Conservation (phyloP, 2,888 invertebrate genomes). For the Drosophila mimica region DNA sequence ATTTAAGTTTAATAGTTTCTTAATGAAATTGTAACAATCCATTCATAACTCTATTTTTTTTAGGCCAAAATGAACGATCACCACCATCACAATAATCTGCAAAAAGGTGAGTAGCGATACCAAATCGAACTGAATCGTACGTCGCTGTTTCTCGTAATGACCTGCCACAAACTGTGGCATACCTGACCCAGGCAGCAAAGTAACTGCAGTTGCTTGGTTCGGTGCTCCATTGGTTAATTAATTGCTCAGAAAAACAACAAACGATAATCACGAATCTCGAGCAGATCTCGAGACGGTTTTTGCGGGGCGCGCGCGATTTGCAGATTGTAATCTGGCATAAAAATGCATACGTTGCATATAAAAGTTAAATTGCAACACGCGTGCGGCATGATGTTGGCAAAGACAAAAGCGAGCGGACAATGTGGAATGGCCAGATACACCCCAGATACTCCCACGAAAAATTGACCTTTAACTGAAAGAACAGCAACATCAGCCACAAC, state of each 20-base stretch:
- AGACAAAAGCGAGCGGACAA: constrained; percentile 65
- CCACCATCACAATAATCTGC: constrained; percentile 85
- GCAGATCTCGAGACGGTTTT: constrained; percentile 53
- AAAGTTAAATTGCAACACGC: constrained; percentile 75
- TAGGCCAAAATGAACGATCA: constrained; percentile 86
- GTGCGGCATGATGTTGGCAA: constrained; percentile 67
- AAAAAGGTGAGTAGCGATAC: constrained; percentile 83
- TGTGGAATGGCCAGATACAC: constrained; percentile 35
- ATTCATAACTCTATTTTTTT: constrained; percentile 8
- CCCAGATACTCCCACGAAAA: constrained; percentile 75
- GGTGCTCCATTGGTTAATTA: constrained; percentile 60
- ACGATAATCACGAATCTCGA: constrained; percentile 76
- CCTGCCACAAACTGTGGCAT: constrained; percentile 37
- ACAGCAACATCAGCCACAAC: constrained; percentile 39
- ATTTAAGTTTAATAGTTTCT: background rate
- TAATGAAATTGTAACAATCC: background rate
- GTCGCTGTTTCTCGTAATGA: constrained; percentile 9
- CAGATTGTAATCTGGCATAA: constrained; percentile 58
- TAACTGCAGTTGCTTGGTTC: constrained; percentile 31
- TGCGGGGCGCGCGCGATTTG: constrained; percentile 54
- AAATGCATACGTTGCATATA: constrained; percentile 67
- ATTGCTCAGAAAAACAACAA: constrained; percentile 74
- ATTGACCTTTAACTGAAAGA: constrained; percentile 78
- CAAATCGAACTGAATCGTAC: background rate
- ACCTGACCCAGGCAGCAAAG: constrained; percentile 44